Evolutionary conservation across 1,140 invertebrate species (phyloP).

Genomic region (Ericerus pela): DNA sequence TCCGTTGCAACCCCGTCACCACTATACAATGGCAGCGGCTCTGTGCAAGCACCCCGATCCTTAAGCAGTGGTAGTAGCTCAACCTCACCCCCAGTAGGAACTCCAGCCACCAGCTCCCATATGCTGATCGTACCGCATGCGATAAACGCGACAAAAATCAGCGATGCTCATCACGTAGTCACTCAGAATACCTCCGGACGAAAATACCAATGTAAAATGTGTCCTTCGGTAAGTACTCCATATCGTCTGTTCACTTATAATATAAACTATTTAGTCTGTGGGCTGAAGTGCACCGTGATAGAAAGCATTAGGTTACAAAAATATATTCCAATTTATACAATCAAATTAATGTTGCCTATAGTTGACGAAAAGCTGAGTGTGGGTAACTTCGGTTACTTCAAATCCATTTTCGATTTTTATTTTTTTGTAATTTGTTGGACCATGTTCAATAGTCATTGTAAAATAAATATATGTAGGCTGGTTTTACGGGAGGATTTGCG

Average conservation of each 20-base stretch:
- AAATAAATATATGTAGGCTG: too few relatives aligned
- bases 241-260: neutral
- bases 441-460: too few relatives aligned
- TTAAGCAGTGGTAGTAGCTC: constrained; percentile 23
- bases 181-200: constrained; percentile 38
- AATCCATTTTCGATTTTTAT: too few relatives aligned
- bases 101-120: constrained; percentile 28
- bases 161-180: constrained; percentile 39
- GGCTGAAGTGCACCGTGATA: too few relatives aligned
- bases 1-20: neutral
- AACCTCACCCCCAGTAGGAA: constrained; percentile 19
- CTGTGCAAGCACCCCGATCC: constrained; percentile 17
- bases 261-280: neutral
- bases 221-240: constrained; percentile 70
- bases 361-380: too few relatives aligned
- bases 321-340: too few relatives aligned
- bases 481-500: too few relatives aligned
- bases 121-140: constrained; percentile 83
- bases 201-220: constrained; percentile 98
- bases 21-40: constrained; percentile 13
- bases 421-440: too few relatives aligned
- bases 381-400: too few relatives aligned
- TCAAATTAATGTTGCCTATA: too few relatives aligned
- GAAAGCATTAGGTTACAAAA: too few relatives aligned
- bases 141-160: constrained; percentile 50